Base-by-base conservation (phyloP, 2,888 invertebrate species). In the Hyppa rectilinea region DNA sequence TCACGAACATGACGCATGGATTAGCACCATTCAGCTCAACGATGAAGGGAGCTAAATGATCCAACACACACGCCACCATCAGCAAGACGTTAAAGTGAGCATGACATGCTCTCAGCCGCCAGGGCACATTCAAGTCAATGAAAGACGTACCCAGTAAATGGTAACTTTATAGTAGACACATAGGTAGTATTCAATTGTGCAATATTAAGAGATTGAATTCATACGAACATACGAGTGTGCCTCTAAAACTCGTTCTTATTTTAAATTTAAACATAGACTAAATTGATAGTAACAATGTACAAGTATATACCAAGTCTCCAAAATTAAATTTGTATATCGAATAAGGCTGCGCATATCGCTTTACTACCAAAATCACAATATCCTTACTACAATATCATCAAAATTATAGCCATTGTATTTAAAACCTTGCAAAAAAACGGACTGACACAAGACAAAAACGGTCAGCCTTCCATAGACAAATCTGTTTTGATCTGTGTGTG, bases 241-340 rank as follows among this genome's bases (percentile, higher is more conserved):
- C n/a, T n/a, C n/a, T n/a, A n/a, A n/a, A n/a, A n/a, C n/a, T n/a
- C 6, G 29, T 38, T 38, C 29, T 36, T 38, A 17, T 52, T 38
- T 62, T 31, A 6, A 56, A 73, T 61, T 31, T 31, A 50, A 64
- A 64, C n/a, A 17, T 50, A 52, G 60, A 12, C 36, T 20, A 50
- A 45, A 60, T 45, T 45, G 17, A 55, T 62, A 43, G n/a, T 47
- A 56, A n/a, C 4, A 61, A 5, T n/a, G n/a, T n/a, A n/a, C n/a
- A n/a, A n/a, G n/a, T n/a, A n/a, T 63, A 36, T 58, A 61, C 64
- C 23, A 58, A 60, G 47, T 20, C 31, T 31, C 17, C 45, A 40
- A 69, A 78, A 81, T 71, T 67, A 71, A 45, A 47, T 69, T 67
- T 69, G 62, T 50, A 47, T 71, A 55, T 12, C 38, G 60, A 34